A percentile compares a stretch with the other conserved stretches of the same genome.
phyloP scores from a whole-genome alignment of 2,888 invertebrate genomes.

The Chloroclystis v-ata region DNA sequence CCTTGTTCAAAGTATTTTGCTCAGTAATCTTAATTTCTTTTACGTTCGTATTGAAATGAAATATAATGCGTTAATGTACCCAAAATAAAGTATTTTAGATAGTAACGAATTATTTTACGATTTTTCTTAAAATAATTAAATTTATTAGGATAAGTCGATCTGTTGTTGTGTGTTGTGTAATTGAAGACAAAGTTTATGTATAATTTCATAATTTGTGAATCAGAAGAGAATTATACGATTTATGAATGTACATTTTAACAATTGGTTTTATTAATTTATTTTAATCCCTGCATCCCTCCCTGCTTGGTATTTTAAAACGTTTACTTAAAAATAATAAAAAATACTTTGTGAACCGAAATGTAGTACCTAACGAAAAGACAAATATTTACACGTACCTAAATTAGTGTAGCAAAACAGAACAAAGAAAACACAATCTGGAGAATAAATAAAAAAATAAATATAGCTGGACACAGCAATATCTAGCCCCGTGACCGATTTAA shows the following conservation, averaged over 20 bases:
- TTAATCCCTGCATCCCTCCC: not conserved
- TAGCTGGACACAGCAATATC: no score
- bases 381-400: no score
- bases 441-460: no score
- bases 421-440: no score
- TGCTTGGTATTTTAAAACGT: no score
- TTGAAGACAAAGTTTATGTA: slow-evolving; percentile 47
- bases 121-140: slow-evolving; percentile 31
- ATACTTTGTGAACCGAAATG: no score
- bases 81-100: slow-evolving; percentile 19
- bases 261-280: not conserved
- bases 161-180: slow-evolving; percentile 43
- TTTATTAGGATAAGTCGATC: slow-evolving; percentile 32
- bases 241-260: slow-evolving; percentile 57
- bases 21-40: not conserved
- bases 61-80: slow-evolving; percentile 6
- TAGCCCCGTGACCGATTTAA: no score
- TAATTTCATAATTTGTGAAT: slow-evolving; percentile 47
- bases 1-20: not conserved
- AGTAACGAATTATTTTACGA: slow-evolving; percentile 24
- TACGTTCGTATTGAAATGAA: not conserved
- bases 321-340: no score
- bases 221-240: slow-evolving; percentile 64
- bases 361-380: no score
- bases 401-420: no score